Conservation (phyloP, 1,140 invertebrate genomes). For the Drosophila gunungcola region DNA sequence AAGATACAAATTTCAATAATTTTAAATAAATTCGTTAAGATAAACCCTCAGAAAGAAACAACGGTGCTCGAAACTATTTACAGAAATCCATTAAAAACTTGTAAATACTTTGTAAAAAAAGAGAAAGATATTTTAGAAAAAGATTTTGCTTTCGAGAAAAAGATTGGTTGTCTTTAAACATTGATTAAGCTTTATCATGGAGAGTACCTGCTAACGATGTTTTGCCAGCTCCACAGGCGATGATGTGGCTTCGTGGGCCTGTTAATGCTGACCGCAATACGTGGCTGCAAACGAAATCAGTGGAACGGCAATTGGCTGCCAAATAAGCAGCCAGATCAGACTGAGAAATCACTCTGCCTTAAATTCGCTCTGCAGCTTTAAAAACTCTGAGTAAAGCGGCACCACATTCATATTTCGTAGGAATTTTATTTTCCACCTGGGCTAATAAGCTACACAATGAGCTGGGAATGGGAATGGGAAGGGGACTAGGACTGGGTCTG, state of each 20-base stretch:
- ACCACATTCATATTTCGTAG: conserved; percentile 25
- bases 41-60: too few relatives aligned
- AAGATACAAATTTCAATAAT: too few relatives aligned
- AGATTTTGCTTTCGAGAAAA: too few relatives aligned
- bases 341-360: conserved; percentile 37
- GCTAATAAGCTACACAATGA: conserved; percentile 34
- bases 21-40: too few relatives aligned
- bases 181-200: background rate
- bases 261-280: conserved; percentile 72
- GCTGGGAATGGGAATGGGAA: background rate
- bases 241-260: conserved; percentile 22
- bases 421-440: conserved; percentile 26
- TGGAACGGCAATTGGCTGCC: conserved; percentile 33
- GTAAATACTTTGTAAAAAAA: too few relatives aligned
- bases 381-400: background rate
- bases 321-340: conserved; percentile 32
- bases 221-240: background rate
- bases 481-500: too few relatives aligned
- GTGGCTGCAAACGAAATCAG: conserved; percentile 49
- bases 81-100: too few relatives aligned
- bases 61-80: too few relatives aligned
- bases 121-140: too few relatives aligned
- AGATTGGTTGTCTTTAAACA: too few relatives aligned
- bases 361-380: conserved; percentile 13
- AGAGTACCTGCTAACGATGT: background rate